Evolutionary conservation across 2,888 invertebrate species (phyloP).

Genomic region (Eremobia ochroleuca): DNA sequence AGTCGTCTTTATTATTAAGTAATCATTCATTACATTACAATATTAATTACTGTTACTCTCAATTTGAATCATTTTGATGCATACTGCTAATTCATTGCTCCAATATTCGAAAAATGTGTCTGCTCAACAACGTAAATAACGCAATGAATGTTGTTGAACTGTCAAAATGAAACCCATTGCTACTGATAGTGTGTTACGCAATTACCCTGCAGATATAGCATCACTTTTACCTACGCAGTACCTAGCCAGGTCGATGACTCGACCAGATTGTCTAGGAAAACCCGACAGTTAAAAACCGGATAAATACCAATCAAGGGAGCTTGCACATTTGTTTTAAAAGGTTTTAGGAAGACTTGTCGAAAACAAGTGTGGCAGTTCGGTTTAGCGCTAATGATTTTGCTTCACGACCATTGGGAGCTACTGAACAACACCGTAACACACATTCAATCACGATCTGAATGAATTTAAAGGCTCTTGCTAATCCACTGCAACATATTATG

Average conservation of each 20-base stretch:
- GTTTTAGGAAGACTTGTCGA: neutral
- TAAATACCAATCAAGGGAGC: neutral
- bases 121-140: too few species aligned
- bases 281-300: constrained; percentile 27
- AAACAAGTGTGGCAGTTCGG: neutral
- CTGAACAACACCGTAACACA: neutral
- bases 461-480: neutral
- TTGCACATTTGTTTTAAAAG: constrained; percentile 3
- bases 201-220: too few species aligned
- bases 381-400: neutral
- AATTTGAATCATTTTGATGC: too few species aligned
- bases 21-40: too few species aligned
- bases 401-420: neutral
- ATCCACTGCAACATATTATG: neutral
- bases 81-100: too few species aligned
- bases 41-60: too few species aligned
- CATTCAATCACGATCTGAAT: neutral
- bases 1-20: too few species aligned
- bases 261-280: constrained; percentile 25
- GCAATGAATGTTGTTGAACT: too few species aligned
- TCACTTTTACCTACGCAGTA: constrained; percentile 3
- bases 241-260: constrained; percentile 33
- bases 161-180: too few species aligned
- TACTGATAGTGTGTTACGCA: too few species aligned
- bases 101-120: too few species aligned